Base-by-base conservation (phyloP, 2,113 vertebrate species). In the Microtus ochrogaster region DNA sequence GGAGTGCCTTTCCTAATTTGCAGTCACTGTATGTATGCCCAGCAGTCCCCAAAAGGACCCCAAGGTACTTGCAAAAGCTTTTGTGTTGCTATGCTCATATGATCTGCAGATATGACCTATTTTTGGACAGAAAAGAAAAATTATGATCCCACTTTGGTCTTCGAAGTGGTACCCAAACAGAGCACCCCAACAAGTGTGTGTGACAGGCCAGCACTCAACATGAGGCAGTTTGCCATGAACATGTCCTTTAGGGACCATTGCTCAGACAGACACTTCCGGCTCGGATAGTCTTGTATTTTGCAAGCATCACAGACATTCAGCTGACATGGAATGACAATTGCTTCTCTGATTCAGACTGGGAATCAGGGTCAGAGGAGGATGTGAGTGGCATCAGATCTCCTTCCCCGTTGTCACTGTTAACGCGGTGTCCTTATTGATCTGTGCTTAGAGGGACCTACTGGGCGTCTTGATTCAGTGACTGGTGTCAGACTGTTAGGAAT, bases 41-140 rank as follows among this genome's bases (percentile, higher is more conserved):
- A 19, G 84, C 33, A 61, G 19, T 77, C 83, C 89, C 63, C 33
- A 73, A 82, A 90, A 90, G 72, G 92, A 77, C 95, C 55, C 68
- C 86, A 68, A 44, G 55, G 72, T 63, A 24, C 81, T 65, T 2
- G 36, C 7, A 12, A 55, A 41, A 81, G 61, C 47, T 82, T 97
- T 92, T 66, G 88, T 85, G 44, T 10, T 39, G 66, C 89, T 95
- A 70, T 91, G 76, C 90, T 93, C 89, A 91, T 96, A 89, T 86
- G 19, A 94, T 58, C 81, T 94, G 95, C 83, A 95, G 92, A 66
- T 92, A 89, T 93, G 91, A 90, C 93, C 96, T 97, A 72, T 95
- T 95, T 76, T 83, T 77, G 47, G 73, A 83, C 96, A 96, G 94
- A 96, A 96, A 86, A 41, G 52, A 41, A 74, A 74, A 89, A 88